These are phyloP conservation scores for Dioctria linearis DNA, from an alignment of 2,888 invertebrate species.

Conservation along the genomic window DNA sequence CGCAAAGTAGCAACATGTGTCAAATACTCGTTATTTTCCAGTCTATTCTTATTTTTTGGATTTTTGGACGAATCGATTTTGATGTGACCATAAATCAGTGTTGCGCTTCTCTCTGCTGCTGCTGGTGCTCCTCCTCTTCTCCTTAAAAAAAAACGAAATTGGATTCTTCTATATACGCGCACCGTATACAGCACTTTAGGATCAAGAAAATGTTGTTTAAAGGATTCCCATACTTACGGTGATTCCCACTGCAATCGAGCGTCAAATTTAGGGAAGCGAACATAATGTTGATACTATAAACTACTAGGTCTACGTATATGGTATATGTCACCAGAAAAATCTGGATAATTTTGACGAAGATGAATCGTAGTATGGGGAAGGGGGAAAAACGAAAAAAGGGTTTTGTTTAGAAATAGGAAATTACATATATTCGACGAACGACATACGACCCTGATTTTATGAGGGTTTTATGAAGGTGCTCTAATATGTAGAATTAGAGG, in stretches of 20 bases:
- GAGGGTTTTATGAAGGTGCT: constrained; percentile 46
- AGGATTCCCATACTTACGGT: not conserved
- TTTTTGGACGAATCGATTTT: constrained; percentile 27
- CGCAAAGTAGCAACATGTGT: constrained; percentile 29
- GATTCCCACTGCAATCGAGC: constrained; percentile 18
- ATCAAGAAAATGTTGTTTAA: not conserved
- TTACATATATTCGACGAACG: not conserved
- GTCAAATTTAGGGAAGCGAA: constrained; percentile 8
- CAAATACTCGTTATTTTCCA: constrained; percentile 20
- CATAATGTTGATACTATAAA: too few relatives aligned
- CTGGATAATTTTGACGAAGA: constrained; percentile 41
- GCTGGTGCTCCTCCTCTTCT: not conserved
- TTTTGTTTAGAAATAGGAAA: not conserved
- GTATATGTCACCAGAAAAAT: constrained; percentile 32
- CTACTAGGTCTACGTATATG: too few relatives aligned
- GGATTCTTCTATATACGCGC: not conserved
- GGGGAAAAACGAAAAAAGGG: not conserved
- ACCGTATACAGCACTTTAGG: not conserved
- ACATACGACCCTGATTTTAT: constrained; percentile 14
- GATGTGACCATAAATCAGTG: constrained; percentile 8
- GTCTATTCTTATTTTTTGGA: constrained; percentile 28
- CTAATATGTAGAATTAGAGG: constrained; percentile 41
- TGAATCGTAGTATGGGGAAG: not conserved
- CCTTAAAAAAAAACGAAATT: not conserved
- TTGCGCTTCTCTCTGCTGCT: constrained; percentile 17